Evolutionary conservation across 1,140 invertebrate genomes (phyloP), one percentile per base, ranked within the genome.

Genomic region (Micrasema minimum): DNA sequence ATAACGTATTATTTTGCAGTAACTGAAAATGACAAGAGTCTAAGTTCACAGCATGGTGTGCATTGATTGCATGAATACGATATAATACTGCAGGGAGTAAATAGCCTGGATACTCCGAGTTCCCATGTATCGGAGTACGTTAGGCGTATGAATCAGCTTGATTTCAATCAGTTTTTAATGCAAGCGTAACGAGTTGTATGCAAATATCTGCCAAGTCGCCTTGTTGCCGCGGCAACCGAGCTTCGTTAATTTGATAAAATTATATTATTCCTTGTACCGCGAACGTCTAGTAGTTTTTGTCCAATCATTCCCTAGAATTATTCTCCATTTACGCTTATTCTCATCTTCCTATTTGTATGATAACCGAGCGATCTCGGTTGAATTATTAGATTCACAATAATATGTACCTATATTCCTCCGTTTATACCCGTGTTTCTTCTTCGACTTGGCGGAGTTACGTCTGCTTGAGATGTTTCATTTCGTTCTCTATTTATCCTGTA

Each of bases 131-230:
- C 26, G n/a, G n/a, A n/a, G n/a, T 31, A 4, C 26, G 7, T 7
- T 2, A 10, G 26, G 11, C n/a, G 45, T 38, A 59, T 59, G 23
- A 67, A 66, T 72, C 64, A 67, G 61, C 51, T 71, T 57, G 62
- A 71, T 71, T 71, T 72, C 70, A 53, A 62, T 65, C 70, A 65
- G 51, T 38, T 65, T 59, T 67, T 72, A 72, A 72, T 72, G 70
- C 70, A 72, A 72, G 66, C 66, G 66, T 67, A 72, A 72, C 70
- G 66, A 67, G 70, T 35, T 41, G 41, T 67, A 72, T 67, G 70
- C 64, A 67, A 72, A 72, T 72, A 51, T 71, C 23, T 35, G 41
- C 46, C 37, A 26, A 41, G 35, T 9, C n/a, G 31, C 35, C 12
- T 9, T 38, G 41, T 61, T 61, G 20, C 57, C 57, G 23, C 45